A percentile compares a stretch with the other conserved stretches of the same genome.
phyloP scores from a whole-genome alignment of 2,888 invertebrate species.

The Sminthurides aquaticus region DNA sequence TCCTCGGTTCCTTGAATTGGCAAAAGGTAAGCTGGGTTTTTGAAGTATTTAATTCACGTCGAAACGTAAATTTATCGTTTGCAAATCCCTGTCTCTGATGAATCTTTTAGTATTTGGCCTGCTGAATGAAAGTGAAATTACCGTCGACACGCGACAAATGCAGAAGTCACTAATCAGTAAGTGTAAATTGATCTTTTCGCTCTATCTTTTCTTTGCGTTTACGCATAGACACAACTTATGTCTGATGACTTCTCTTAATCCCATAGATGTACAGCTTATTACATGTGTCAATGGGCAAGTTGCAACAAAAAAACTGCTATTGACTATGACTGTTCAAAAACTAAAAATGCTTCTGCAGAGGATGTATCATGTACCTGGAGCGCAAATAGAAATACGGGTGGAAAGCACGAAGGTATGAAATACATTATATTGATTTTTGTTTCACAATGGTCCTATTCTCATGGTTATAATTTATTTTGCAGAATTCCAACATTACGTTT shows the following conservation, averaged over 20 bases:
- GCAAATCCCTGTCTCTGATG: no score
- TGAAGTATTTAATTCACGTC: no score
- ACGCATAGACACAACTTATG: no score
- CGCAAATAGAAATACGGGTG: conserved; percentile 49
- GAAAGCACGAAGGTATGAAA: conserved; percentile 47
- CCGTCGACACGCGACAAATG: conserved; percentile 55
- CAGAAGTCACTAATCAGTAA: conserved; percentile 60
- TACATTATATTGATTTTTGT: neutral
- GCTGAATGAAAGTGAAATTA: conserved; percentile 68
- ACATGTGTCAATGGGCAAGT: conserved; percentile 2
- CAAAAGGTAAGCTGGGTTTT: conserved; percentile 58
- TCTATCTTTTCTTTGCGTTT: no score
- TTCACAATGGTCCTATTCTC: neutral
- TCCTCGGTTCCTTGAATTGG: conserved; percentile 65
- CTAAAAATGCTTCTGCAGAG: conserved; percentile 71
- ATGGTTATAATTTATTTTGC: conserved; percentile 38
- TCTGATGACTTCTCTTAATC: no score
- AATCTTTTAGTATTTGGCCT: conserved; percentile 61
- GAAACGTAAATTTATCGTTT: no score
- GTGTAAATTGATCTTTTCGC: no score
- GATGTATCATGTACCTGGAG: conserved; percentile 54
- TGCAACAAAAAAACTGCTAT: conserved; percentile 53
- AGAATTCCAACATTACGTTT: conserved; percentile 61
- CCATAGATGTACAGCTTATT: conserved; percentile 22
- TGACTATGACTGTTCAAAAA: conserved; percentile 73